Evolutionary conservation across 2,113 vertebrate genomes (phyloP), one percentile per base, ranked within the genome.

Genomic region (Aegotheles bennettii): DNA sequence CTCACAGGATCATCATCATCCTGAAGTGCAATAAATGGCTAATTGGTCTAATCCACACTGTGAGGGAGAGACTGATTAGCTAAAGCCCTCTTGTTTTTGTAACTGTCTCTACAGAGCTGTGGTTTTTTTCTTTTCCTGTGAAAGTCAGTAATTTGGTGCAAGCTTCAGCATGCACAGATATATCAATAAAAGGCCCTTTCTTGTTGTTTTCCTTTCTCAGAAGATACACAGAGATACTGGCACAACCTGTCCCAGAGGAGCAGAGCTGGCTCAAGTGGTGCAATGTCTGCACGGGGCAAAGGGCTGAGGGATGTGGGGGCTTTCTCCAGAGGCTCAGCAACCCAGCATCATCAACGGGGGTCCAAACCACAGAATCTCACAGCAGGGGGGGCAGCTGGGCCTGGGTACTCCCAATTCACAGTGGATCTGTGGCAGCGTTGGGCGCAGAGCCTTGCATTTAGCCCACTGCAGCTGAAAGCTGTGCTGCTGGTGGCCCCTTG

Each of bases 21-120:
- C 81, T 76, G 43, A 75, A 87, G 81, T 73, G 93, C 74, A 82
- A 38, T 76, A 84, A 95, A 50, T 89, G 95, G 76, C 80, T 96
- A 91, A 96, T 71, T 78, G 90, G 71, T 36, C 86, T 80, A 71
- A 90, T 77, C 76, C 96, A 69, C 53, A 12, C 86, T 31, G 70
- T 0, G 29, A 90, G 64, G 50, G 60, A 57, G 60, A 61, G 77
- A 5, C 47, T 68, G 96, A 90, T 83, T 21, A 88, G 86, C 57
- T 76, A 43, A 56, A 95, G 70, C 60, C 47, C 53, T 73, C 45
- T 67, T 56, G 51, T 26, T 90, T 92, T 79, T 80, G 48, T 33
- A 69, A 11, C 17, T 25, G 51, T 53, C 54, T 78, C 60, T 13
- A 4, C 18, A 42, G 53, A 80, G 33, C 57, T 59, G 33, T 6